Percentiles rank a stretch among this genome's conserved stretches.
phyloP scores from a whole-genome alignment of 2,888 invertebrate species.

The Mellilla xanthometata region DNA sequence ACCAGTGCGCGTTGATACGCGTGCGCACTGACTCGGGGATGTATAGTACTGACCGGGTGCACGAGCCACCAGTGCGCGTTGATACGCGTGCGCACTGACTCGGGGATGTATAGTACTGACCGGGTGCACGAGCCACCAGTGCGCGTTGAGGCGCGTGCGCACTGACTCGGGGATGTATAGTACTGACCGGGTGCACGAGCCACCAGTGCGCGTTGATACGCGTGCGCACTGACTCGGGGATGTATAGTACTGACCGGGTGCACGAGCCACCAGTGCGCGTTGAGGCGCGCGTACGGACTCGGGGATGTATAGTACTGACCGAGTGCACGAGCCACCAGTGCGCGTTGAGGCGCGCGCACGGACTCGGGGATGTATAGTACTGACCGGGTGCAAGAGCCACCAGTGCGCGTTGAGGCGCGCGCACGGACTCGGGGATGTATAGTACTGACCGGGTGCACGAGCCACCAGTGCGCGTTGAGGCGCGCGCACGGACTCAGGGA shows the following conservation, averaged over 20 bases:
- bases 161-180: no score
- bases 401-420: no score
- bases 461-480: conserved; percentile 69
- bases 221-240: conserved; percentile 87
- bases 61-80: no score
- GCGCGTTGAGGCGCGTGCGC: conserved; percentile 59
- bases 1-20: no score
- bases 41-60: no score
- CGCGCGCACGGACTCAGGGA: conserved; percentile 85
- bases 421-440: no score
- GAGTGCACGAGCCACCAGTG: conserved; percentile 8
- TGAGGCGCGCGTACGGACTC: conserved; percentile 86
- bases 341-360: neutral
- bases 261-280: conserved; percentile 84
- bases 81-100: no score
- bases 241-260: conserved; percentile 82
- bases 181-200: conserved; percentile 70
- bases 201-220: conserved; percentile 89
- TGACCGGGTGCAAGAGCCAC: no score
- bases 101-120: no score
- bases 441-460: conserved; percentile 85
- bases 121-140: conserved; percentile 55
- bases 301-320: no score
- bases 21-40: no score
- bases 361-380: no score